These are phyloP conservation scores for Microplitis mediator DNA, from an alignment of 1,140 invertebrate species.

Conservation along the genomic window DNA sequence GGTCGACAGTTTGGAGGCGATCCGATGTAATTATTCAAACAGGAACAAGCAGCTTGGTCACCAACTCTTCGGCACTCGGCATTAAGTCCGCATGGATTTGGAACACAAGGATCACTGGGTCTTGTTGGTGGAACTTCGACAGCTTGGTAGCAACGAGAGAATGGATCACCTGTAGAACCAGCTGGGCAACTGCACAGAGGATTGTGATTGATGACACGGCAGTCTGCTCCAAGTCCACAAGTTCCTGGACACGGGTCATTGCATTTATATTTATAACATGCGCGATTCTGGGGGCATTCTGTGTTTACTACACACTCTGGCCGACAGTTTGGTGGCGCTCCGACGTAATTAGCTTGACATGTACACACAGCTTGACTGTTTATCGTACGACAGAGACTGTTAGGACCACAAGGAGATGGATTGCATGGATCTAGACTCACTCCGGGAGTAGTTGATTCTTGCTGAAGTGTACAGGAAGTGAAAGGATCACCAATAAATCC, in stretches of 20 bases:
- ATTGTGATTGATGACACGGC: constrained; percentile 77
- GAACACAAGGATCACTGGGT: constrained; percentile 55
- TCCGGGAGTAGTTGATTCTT: constrained; percentile 30
- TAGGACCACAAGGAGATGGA: constrained; percentile 65
- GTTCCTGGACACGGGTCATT: constrained; percentile 79
- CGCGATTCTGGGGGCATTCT: constrained; percentile 78
- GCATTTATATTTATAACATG: constrained; percentile 80
- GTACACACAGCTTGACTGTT: constrained; percentile 64
- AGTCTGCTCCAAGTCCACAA: constrained; percentile 77
- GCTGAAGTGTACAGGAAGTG: constrained; percentile 57
- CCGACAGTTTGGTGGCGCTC: constrained; percentile 72
- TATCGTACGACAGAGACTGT: constrained; percentile 63
- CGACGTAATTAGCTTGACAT: constrained; percentile 64
- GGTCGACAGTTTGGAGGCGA: constrained; percentile 65
- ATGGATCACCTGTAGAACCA: constrained; percentile 75
- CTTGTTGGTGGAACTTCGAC: constrained; percentile 39
- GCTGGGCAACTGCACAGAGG: constrained; percentile 74
- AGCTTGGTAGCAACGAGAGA: constrained; percentile 63
- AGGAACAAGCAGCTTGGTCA: constrained; percentile 66
- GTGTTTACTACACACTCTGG: constrained; percentile 80
- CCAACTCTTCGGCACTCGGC: constrained; percentile 61
- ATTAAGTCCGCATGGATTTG: constrained; percentile 65
- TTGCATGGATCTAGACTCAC: constrained; percentile 56
- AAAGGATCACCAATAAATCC: constrained; percentile 68
- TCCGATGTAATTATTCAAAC: constrained; percentile 64